These are phyloP conservation scores for Ctenoplectra terminalis DNA, from an alignment of 1,140 invertebrate genomes.

Conservation along the genomic window DNA sequence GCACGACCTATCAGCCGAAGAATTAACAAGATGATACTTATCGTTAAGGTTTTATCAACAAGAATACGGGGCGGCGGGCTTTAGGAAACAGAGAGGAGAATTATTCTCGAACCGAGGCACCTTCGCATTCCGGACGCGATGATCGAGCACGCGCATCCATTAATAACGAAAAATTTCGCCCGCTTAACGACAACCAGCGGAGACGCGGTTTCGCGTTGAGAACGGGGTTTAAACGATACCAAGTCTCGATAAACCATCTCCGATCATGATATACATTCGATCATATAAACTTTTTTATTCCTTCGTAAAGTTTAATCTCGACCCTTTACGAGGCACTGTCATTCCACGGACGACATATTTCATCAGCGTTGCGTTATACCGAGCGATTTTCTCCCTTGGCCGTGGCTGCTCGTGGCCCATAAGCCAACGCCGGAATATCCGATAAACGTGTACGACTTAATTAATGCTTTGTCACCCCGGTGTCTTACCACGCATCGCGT, in stretches of 20 bases:
- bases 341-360: constrained; percentile 59
- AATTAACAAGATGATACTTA: constrained; percentile 38
- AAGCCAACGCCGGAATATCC: constrained; percentile 64
- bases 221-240: neutral
- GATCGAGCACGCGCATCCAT: neutral
- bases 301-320: constrained; percentile 59
- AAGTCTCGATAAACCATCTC: constrained; percentile 34
- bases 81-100: neutral
- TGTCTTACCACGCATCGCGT: constrained; percentile 65
- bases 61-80: neutral
- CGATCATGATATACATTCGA: constrained; percentile 17
- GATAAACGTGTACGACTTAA: constrained; percentile 71
- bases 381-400: constrained; percentile 58
- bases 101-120: neutral
- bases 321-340: constrained; percentile 63
- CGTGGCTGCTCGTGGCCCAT: constrained; percentile 41
- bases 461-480: constrained; percentile 70
- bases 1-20: constrained; percentile 28
- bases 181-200: neutral
- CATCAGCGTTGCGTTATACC: constrained; percentile 64
- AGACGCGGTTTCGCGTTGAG: neutral
- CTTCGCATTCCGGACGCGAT: neutral
- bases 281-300: constrained; percentile 51
- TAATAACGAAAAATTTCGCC: constrained; percentile 11
- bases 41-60: constrained; percentile 26